A percentile compares a stretch with the other conserved stretches of the same genome.
phyloP scores from a whole-genome alignment of 2,888 invertebrate species.

The Incurvaria masculella region DNA sequence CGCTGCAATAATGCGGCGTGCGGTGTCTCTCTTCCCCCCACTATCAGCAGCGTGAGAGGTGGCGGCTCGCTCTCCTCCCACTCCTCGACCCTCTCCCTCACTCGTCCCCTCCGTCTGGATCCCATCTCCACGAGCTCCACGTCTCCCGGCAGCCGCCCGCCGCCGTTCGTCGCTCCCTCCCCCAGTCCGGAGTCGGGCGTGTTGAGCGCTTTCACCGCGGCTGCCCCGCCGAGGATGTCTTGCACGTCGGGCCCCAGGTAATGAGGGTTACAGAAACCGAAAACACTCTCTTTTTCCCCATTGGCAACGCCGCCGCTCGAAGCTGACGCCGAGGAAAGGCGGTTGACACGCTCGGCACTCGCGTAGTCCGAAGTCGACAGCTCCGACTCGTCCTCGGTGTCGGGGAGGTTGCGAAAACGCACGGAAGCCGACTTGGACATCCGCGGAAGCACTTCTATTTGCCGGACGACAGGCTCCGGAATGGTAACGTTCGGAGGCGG shows the following conservation, averaged over 20 bases:
- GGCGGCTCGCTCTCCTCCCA: slow-evolving; percentile 53
- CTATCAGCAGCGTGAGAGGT: slow-evolving; percentile 42
- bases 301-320: slow-evolving; percentile 23
- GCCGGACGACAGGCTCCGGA: slow-evolving; percentile 40
- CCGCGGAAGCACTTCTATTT: slow-evolving; percentile 38
- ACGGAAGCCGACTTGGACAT: slow-evolving; percentile 58
- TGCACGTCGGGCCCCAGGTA: slow-evolving; percentile 68
- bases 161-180: slow-evolving; percentile 37
- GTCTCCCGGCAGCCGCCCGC: slow-evolving; percentile 25
- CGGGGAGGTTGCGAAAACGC: slow-evolving; percentile 51
- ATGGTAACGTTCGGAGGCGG: slow-evolving; percentile 37
- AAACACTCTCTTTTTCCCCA: slow-evolving; percentile 55
- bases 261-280: slow-evolving; percentile 74
- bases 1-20: slow-evolving; percentile 72
- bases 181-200: slow-evolving; percentile 65
- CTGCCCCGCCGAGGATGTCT: slow-evolving; percentile 67
- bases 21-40: slow-evolving; percentile 78
- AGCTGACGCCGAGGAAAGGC: slow-evolving; percentile 46
- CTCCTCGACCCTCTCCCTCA: slow-evolving; percentile 21
- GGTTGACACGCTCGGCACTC: slow-evolving; percentile 65
- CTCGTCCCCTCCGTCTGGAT: slow-evolving; percentile 23
- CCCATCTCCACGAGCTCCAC: slow-evolving; percentile 40
- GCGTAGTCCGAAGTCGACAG: slow-evolving; percentile 73
- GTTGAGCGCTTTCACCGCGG: slow-evolving; percentile 57
- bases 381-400: slow-evolving; percentile 56